These are phyloP conservation scores for Dryas iulia DNA, from an alignment of 1,140 invertebrate species.

Conservation along the genomic window DNA sequence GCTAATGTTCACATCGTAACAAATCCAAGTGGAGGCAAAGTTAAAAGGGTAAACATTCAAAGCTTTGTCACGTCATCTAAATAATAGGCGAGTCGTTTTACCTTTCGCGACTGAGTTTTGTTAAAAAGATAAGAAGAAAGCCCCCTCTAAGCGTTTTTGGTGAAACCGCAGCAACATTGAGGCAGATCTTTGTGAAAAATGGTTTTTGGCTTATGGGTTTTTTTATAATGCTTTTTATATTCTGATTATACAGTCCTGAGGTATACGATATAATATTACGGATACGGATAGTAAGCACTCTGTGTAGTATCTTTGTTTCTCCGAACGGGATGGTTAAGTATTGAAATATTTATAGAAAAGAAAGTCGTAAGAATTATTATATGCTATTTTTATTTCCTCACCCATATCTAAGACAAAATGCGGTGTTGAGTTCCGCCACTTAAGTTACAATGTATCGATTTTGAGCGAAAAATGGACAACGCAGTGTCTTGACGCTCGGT, in stretches of 20 bases:
- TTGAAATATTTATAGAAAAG: no score
- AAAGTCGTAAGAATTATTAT: no score
- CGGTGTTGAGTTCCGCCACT: neutral
- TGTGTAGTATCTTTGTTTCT: no score
- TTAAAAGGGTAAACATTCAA: conserved; percentile 42
- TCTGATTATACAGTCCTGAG: neutral
- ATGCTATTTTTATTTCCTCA: no score
- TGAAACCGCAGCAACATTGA: conserved; percentile 29
- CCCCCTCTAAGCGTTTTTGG: conserved; percentile 37
- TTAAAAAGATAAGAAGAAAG: conserved; percentile 52
- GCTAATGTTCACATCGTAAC: conserved; percentile 1
- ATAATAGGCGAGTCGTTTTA: conserved; percentile 56
- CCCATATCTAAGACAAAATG: no score
- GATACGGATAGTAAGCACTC: no score
- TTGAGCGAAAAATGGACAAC: no score
- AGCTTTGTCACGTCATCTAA: conserved; percentile 59
- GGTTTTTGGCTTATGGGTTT: conserved; percentile 1
- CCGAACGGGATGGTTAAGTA: no score
- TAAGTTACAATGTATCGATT: neutral
- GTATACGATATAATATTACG: no score
- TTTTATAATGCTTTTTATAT: conserved; percentile 16
- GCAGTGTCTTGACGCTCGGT: no score
- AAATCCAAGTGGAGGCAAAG: conserved; percentile 26
- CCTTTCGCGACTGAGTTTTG: conserved; percentile 45
- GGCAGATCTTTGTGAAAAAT: conserved; percentile 24